These are phyloP conservation scores for Raja brachyura DNA, from an alignment of 2,113 vertebrate genomes.

Conservation along the genomic window DNA sequence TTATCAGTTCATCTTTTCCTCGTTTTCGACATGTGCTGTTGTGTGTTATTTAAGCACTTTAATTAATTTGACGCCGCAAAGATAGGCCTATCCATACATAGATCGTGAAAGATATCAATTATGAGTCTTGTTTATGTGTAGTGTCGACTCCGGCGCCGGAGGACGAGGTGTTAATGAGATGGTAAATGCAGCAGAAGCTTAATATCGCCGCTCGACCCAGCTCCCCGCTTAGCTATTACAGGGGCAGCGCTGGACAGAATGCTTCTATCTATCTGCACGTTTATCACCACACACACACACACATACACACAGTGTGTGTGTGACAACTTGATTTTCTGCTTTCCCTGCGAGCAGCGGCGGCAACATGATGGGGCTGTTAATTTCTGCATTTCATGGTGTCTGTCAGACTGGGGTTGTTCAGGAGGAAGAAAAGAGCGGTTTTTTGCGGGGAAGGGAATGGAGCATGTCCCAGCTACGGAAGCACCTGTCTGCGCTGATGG, in stretches of 20 bases:
- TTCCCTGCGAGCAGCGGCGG: slow-evolving; percentile 70
- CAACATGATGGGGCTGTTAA: slow-evolving; percentile 85
- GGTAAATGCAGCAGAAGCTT: slow-evolving; percentile 57
- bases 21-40: background rate
- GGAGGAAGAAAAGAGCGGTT: slow-evolving; percentile 51
- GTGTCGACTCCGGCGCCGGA: background rate
- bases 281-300: slow-evolving; percentile 64
- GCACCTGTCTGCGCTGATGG: slow-evolving; percentile 84
- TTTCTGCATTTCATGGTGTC: slow-evolving; percentile 81
- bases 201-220: slow-evolving; percentile 77
- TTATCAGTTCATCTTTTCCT: slow-evolving; percentile 16
- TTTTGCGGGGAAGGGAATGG: slow-evolving; percentile 67
- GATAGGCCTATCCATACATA: background rate
- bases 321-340: slow-evolving; percentile 95
- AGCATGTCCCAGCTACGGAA: slow-evolving; percentile 78
- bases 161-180: slow-evolving; percentile 59
- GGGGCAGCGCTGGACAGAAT: slow-evolving; percentile 62
- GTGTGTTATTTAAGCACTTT: slow-evolving; percentile 18
- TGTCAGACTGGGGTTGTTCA: slow-evolving; percentile 60
- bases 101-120: slow-evolving; percentile 1
- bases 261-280: slow-evolving; percentile 74
- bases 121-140: background rate
- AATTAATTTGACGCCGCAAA: slow-evolving; percentile 25
- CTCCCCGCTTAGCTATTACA: slow-evolving; percentile 76
- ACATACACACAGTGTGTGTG: slow-evolving; percentile 45